These are phyloP conservation scores for Cephus nigrinus DNA, from an alignment of 2,888 invertebrate genomes.

Conservation along the genomic window DNA sequence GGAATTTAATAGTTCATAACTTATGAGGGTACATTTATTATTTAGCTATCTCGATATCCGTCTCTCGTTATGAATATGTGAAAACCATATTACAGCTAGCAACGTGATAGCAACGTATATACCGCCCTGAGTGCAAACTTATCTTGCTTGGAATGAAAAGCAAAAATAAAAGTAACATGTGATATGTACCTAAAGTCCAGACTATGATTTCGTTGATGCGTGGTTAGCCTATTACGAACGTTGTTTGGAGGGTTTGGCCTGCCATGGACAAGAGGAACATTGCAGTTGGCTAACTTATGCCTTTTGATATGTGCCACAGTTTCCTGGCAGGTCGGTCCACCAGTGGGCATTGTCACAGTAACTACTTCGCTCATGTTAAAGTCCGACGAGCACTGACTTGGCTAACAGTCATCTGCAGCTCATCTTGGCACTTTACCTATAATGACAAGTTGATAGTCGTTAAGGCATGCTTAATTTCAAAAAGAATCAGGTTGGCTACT, in stretches of 20 bases:
- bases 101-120: background rate
- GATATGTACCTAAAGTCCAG: conserved; percentile 82
- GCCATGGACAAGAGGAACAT: conserved; percentile 73
- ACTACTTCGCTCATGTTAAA: conserved; percentile 66
- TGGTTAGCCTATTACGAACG: conserved; percentile 70
- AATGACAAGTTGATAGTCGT: conserved; percentile 20
- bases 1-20: background rate
- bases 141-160: background rate
- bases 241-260: conserved; percentile 67
- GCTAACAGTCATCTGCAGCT: conserved; percentile 65
- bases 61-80: background rate
- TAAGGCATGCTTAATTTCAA: background rate
- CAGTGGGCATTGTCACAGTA: conserved; percentile 60
- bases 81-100: background rate
- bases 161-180: conserved; percentile 2
- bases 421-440: conserved; percentile 55
- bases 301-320: conserved; percentile 63
- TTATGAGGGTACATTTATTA: background rate
- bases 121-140: background rate
- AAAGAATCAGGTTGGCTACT: background rate
- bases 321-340: conserved; percentile 62
- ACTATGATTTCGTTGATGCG: conserved; percentile 89
- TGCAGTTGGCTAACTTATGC: conserved; percentile 62
- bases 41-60: background rate
- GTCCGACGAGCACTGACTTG: conserved; percentile 49